Evolutionary conservation across 2,888 invertebrate genomes (phyloP).

Genomic region (Dioctria linearis): DNA sequence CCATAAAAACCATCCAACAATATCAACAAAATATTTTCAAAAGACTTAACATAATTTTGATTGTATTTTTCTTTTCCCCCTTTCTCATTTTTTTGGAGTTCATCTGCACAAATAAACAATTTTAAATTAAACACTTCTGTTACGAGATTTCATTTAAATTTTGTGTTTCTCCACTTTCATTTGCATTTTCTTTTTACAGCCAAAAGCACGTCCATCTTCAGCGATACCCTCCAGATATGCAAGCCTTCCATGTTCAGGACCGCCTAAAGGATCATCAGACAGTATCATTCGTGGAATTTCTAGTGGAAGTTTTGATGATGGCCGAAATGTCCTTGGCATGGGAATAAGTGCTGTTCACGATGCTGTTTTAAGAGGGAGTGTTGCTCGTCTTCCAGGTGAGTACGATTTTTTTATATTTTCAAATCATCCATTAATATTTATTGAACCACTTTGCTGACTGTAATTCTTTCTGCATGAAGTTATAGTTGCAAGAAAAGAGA

Average conservation of each 20-base stretch:
- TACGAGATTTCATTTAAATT: background rate
- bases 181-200: constrained; percentile 62
- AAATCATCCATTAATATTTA: no score
- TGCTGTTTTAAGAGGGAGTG: constrained; percentile 69
- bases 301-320: constrained; percentile 67
- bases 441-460: no score
- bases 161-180: constrained; percentile 11
- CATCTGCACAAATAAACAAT: no score
- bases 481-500: no score
- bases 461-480: no score
- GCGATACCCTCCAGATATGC: constrained; percentile 69
- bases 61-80: no score
- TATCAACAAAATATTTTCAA: no score
- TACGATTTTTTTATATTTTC: background rate
- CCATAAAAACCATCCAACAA: no score
- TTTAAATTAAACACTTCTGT: no score
- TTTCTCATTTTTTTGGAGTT: no score
- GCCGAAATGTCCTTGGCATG: constrained; percentile 69
- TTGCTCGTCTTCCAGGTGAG: constrained; percentile 69
- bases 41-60: no score
- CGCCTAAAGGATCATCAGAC: constrained; percentile 60
- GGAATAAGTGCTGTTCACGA: constrained; percentile 71
- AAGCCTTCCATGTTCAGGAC: constrained; percentile 70
- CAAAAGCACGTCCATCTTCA: constrained; percentile 68
- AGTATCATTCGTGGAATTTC: constrained; percentile 57